Evolutionary conservation across 2,797 vertebrate genomes (phyloP), one percentile per base, ranked within the genome.

Genomic region (Coracias cyanogaster): DNA sequence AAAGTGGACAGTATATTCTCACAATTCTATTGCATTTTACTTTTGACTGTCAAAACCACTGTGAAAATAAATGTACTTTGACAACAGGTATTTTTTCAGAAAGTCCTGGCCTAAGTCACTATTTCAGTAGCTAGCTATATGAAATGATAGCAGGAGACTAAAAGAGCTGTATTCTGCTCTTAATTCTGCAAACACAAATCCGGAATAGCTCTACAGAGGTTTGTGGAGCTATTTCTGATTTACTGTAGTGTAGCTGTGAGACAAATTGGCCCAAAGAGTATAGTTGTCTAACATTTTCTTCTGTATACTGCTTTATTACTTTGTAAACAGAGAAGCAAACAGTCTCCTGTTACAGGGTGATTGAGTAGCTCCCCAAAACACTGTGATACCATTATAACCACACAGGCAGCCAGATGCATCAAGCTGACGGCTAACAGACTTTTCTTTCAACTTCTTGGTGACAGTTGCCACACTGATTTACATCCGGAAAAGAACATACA

Each of bases 221-320:
- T 92, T 91, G 41, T 57, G 37, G 72, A 83, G 48, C 91, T 92
- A 91, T 85, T 95, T 95, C 55, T 93, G 87, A 90, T 95, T 94
- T 91, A 86, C 51, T 58, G 22, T 55, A 79, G 21, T 62, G 31
- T 73, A 54, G 26, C 62, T 84, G 24, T 71, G 73, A 96, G 91
- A 94, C 49, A 70, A 89, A 95, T 91, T 37, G 43, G 45, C 57
- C 84, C 73, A 94, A 94, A 77, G 72, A 90, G 80, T 55, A 66
- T 16, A 86, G 33, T 70, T 96, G 90, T 90, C 85, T 71, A 69
- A 67, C 90, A 77, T 90, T 89, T 86, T 81, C 37, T 90, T 85
- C 55, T 66, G 13, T 66, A 39, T 35, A 43, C 10, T 61, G 28
- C 61, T 91, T 84, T 86, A 86, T 89, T 84, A 37, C 69, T 83